These are phyloP conservation scores for Empis stercorea DNA, from an alignment of 2,888 invertebrate species.

Conservation along the genomic window DNA sequence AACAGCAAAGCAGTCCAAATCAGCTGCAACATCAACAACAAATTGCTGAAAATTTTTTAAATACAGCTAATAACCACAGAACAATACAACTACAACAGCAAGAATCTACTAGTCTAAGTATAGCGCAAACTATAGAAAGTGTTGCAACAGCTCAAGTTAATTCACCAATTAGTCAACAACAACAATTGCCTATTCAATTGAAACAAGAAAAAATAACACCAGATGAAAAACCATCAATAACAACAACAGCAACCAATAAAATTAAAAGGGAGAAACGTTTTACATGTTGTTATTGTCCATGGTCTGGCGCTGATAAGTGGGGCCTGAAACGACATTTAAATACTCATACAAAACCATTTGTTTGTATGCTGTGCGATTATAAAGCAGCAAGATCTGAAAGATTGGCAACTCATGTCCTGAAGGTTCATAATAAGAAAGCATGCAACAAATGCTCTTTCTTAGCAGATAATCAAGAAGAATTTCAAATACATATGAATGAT, in stretches of 20 bases:
- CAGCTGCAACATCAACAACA: slow-evolving; percentile 16
- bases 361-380: slow-evolving; percentile 82
- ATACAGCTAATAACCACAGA: slow-evolving; percentile 4
- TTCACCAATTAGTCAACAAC: slow-evolving; percentile 17
- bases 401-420: slow-evolving; percentile 76
- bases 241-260: slow-evolving; percentile 15
- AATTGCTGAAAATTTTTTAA: slow-evolving; percentile 7
- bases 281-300: slow-evolving; percentile 80
- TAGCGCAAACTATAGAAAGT: slow-evolving; percentile 35
- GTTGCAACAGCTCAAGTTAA: slow-evolving; percentile 33
- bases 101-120: slow-evolving; percentile 33
- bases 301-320: slow-evolving; percentile 91
- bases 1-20: slow-evolving; percentile 31
- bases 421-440: slow-evolving; percentile 82
- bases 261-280: slow-evolving; percentile 56
- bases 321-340: slow-evolving; percentile 83
- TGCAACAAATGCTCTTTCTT: slow-evolving; percentile 81
- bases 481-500: slow-evolving; percentile 64
- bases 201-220: slow-evolving; percentile 31
- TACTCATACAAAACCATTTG: slow-evolving; percentile 84
- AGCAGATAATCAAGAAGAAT: slow-evolving; percentile 69
- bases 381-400: slow-evolving; percentile 86
- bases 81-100: slow-evolving; percentile 28
- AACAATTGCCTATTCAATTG: slow-evolving; percentile 17
- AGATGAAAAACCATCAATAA: slow-evolving; percentile 24